Conservation (phyloP, 2,797 vertebrate genomes). For the Geranospiza caerulescens region DNA sequence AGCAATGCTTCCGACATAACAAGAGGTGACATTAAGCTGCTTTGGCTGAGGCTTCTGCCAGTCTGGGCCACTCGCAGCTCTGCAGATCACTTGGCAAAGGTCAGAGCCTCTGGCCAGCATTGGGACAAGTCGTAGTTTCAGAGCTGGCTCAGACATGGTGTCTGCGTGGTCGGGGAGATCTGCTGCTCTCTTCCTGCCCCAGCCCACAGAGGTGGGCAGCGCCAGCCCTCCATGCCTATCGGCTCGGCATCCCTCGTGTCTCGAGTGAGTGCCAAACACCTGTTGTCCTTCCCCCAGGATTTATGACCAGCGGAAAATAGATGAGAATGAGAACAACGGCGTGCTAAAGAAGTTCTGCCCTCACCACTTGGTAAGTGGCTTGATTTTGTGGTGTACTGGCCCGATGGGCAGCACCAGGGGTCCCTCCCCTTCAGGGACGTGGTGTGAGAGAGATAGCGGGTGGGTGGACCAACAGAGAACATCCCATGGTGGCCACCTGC, state of each 20-base stretch:
- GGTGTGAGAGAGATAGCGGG: neutral
- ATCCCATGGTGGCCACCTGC: rapidly evolving
- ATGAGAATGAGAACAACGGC: constrained; percentile 93
- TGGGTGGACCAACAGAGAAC: neutral
- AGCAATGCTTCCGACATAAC: neutral
- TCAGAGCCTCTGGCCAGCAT: neutral
- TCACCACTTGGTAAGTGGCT: constrained; percentile 85
- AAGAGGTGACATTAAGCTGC: neutral
- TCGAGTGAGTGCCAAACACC: neutral
- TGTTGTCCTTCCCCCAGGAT: constrained; percentile 77
- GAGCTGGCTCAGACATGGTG: neutral
- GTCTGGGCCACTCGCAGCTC: rapidly evolving
- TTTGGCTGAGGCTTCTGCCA: neutral
- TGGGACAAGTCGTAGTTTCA: neutral
- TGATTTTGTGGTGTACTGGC: rapidly evolving
- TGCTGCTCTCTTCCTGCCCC: too few species aligned
- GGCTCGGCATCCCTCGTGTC: neutral
- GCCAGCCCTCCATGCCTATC: neutral
- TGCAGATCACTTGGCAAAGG: neutral
- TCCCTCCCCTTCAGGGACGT: rapidly evolving
- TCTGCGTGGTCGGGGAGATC: neutral
- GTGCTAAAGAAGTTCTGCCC: constrained; percentile 97
- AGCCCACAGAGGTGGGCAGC: neutral
- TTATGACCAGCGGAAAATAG: constrained; percentile 96
- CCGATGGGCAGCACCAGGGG: rapidly evolving